Percentiles rank a stretch among this genome's conserved stretches.
phyloP scores from a whole-genome alignment of 2,888 invertebrate species.

The Ptychoptera contaminata region DNA sequence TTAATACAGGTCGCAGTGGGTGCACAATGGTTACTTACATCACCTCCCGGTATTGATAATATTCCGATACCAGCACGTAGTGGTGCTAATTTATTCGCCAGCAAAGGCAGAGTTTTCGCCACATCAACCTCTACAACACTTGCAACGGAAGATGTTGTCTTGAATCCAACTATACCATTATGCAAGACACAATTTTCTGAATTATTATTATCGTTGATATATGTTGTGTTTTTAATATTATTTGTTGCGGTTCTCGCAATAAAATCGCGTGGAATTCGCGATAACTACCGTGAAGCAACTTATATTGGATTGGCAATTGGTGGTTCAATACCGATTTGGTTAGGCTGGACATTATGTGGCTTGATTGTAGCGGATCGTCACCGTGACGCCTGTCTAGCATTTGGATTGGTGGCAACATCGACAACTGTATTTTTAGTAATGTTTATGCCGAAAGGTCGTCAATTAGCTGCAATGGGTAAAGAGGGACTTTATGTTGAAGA shows the following conservation, averaged over 20 bases:
- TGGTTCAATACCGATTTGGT: constrained; percentile 73
- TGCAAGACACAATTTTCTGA: constrained; percentile 56
- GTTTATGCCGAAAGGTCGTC: constrained; percentile 87
- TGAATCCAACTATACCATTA: constrained; percentile 23
- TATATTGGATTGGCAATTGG: constrained; percentile 83
- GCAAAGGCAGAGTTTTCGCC: constrained; percentile 5
- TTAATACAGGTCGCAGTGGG: constrained; percentile 78
- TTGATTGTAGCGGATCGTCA: constrained; percentile 61
- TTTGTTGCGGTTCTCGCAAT: constrained; percentile 74
- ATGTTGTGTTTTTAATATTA: constrained; percentile 70
- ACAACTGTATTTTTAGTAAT: constrained; percentile 77
- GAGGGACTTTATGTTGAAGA: constrained; percentile 72
- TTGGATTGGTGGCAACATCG: constrained; percentile 73
- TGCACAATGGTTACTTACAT: constrained; percentile 68
- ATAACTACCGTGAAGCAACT: constrained; percentile 85
- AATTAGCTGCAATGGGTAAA: constrained; percentile 81
- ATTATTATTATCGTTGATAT: constrained; percentile 60
- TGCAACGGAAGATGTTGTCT: constrained; percentile 18
- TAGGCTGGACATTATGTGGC: constrained; percentile 71
- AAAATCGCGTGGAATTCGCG: constrained; percentile 73
- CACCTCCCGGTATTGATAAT: constrained; percentile 47
- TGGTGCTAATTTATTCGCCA: constrained; percentile 8
- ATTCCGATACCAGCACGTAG: constrained; percentile 26
- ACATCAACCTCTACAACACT: constrained; percentile 13
- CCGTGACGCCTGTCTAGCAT: constrained; percentile 77